Percentiles rank a stretch among this genome's conserved stretches.
phyloP scores from a whole-genome alignment of 2,113 vertebrate species.

The Monopterus albus region DNA sequence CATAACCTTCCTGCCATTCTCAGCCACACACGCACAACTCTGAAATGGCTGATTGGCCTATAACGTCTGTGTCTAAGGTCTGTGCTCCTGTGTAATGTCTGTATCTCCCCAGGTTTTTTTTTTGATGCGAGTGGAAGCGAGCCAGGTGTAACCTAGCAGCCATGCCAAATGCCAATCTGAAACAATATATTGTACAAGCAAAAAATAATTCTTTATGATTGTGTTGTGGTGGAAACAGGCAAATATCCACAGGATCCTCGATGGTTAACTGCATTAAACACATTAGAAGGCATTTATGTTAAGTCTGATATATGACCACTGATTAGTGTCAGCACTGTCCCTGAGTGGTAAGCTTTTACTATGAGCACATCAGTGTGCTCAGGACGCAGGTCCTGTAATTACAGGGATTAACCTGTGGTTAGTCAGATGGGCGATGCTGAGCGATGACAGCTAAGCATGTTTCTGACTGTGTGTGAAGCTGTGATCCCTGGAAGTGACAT shows the following conservation, averaged over 20 bases:
- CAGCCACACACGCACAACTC: slow-evolving; percentile 44
- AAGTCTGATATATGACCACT: slow-evolving; percentile 6
- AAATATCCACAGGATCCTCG: neutral
- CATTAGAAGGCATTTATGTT: neutral
- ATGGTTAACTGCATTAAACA: slow-evolving; percentile 9
- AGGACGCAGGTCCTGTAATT: slow-evolving; percentile 12
- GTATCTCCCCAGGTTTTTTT: slow-evolving; percentile 30
- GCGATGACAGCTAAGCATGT: slow-evolving; percentile 36
- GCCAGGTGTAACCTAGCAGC: slow-evolving; percentile 59
- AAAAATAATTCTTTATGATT: neutral
- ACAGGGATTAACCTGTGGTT: slow-evolving; percentile 37
- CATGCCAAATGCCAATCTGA: neutral
- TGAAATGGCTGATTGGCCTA: slow-evolving; percentile 65
- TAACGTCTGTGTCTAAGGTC: slow-evolving; percentile 62
- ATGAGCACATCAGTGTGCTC: slow-evolving; percentile 3
- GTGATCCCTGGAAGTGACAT: slow-evolving; percentile 91
- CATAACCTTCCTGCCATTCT: slow-evolving; percentile 37
- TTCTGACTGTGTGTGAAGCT: slow-evolving; percentile 75
- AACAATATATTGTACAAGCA: neutral
- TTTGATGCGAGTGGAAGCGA: slow-evolving; percentile 43
- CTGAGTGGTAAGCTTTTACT: slow-evolving; percentile 15
- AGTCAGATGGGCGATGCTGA: slow-evolving; percentile 23
- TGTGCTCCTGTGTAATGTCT: slow-evolving; percentile 55
- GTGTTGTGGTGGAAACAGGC: neutral
- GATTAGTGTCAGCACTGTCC: slow-evolving; percentile 30